Evolutionary conservation across 2,888 invertebrate species (phyloP).

Genomic region (Zaprionus obscuricornis): DNA sequence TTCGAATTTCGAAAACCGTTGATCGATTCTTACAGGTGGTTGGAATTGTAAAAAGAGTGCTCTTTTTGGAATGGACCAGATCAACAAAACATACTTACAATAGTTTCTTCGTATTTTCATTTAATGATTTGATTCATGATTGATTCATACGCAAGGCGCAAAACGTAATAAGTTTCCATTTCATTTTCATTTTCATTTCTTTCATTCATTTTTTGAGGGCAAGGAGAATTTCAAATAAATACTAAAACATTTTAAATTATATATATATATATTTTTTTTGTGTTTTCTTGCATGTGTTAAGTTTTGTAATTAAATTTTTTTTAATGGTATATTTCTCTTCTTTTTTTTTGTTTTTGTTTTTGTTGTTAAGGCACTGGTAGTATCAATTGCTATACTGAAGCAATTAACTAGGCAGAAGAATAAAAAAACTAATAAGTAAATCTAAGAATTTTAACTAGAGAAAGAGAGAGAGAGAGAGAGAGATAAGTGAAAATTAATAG

Average conservation of each 20-base stretch:
- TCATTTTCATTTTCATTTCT: too few species aligned
- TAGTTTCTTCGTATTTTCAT: slow-evolving; percentile 57
- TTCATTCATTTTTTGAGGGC: too few species aligned
- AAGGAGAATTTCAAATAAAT: slow-evolving; percentile 20
- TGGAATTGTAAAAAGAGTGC: slow-evolving; percentile 83
- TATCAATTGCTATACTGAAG: slow-evolving; percentile 57
- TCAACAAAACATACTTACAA: slow-evolving; percentile 64
- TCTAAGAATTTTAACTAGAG: too few species aligned
- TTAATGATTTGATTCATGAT: slow-evolving; percentile 37
- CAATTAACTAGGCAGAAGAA: slow-evolving; percentile 43
- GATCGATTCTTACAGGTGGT: slow-evolving; percentile 68
- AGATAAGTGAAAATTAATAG: neutral
- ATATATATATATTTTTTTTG: slow-evolving; percentile 1
- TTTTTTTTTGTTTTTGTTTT: slow-evolving; percentile 31
- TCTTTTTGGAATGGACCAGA: slow-evolving; percentile 81
- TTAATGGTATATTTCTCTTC: slow-evolving; percentile 18
- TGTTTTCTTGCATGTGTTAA: slow-evolving; percentile 12
- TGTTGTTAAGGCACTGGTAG: slow-evolving; percentile 70
- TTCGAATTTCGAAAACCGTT: slow-evolving; percentile 50
- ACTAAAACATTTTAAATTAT: slow-evolving; percentile 1
- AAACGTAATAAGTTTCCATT: slow-evolving; percentile 53
- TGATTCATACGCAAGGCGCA: slow-evolving; percentile 42
- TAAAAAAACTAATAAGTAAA: slow-evolving; percentile 1
- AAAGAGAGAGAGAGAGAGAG: slow-evolving; percentile 4
- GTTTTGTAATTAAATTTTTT: too few species aligned